Evolutionary conservation across 2,888 invertebrate genomes (phyloP).

Genomic region (Melanostoma mellinum): DNA sequence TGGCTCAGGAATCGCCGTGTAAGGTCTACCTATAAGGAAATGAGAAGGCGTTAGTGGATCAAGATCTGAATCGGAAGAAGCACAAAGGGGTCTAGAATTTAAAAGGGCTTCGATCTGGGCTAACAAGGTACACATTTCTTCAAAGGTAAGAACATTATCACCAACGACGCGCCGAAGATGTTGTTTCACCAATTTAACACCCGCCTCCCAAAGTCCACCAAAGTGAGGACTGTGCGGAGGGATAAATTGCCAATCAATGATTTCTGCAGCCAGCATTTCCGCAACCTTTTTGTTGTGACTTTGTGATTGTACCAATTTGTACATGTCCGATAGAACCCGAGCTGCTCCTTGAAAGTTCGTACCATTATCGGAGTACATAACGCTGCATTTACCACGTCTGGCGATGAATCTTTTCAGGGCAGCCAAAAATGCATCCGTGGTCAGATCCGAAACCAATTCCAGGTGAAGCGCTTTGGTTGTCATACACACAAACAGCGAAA

Average conservation of each 20-base stretch:
- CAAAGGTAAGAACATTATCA: too few relatives aligned
- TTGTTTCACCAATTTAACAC: too few relatives aligned
- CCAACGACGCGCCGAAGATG: too few relatives aligned
- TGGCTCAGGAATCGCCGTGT: too few relatives aligned
- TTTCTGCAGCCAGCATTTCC: too few relatives aligned
- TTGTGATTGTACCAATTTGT: slow-evolving; percentile 4
- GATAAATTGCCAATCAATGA: too few relatives aligned
- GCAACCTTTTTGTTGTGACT: too few relatives aligned
- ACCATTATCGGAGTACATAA: slow-evolving; percentile 62
- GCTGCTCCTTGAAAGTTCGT: slow-evolving; percentile 61
- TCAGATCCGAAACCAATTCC: slow-evolving; percentile 45
- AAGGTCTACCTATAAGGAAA: too few relatives aligned
- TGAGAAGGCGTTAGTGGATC: background rate
- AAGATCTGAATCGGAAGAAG: slow-evolving; percentile 33
- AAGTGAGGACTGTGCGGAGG: too few relatives aligned
- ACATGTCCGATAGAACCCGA: slow-evolving; percentile 13
- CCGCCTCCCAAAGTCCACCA: too few relatives aligned
- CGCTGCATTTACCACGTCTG: slow-evolving; percentile 39
- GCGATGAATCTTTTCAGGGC: slow-evolving; percentile 54
- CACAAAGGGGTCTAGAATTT: slow-evolving; percentile 34
- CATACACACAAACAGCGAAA: too few relatives aligned
- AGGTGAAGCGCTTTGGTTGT: slow-evolving; percentile 35
- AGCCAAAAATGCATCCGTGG: slow-evolving; percentile 59
- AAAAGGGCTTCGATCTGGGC: slow-evolving; percentile 61
- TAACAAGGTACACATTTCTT: background rate